Evolutionary conservation across 2,113 vertebrate genomes (phyloP), one percentile per base, ranked within the genome.

Genomic region (Labeo catla): DNA sequence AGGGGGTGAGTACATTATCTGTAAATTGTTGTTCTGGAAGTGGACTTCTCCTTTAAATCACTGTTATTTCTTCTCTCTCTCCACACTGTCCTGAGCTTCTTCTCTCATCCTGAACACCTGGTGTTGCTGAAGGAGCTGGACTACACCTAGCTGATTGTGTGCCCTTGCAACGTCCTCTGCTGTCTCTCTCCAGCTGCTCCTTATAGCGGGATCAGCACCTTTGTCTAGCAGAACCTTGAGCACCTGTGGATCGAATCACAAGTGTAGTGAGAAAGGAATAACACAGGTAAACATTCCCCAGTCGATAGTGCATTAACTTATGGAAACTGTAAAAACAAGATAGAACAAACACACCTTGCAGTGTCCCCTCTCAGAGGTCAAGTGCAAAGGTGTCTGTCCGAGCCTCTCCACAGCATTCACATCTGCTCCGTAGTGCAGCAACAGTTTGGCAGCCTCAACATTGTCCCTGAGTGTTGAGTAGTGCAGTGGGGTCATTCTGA

Each of bases 361-460:
- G 39, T 89, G 89, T 0, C 91, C 90, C 19, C 8, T 84, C 78
- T 90, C 88, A 1, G 79, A 87, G 59, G 90, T 89, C 72, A 93
- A 76, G 87, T 89, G 86, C 5, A 63, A 70, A 11, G 89, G 47
- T 19, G 90, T 84, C 79, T 89, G 77, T 59, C 84, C 84, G 34
- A 90, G 87, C 12, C 86, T 0, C 0, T 84, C 91, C 1, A 57
- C 54, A 7, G 90, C 19, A 0, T 87, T 45, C 28, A 90, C 16
- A 10, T 82, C 68, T 9, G 91, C 90, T 4, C 89, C 91, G 12
- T 91, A 86, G 28, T 91, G 88, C 77, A 91, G 72, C 57, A 93
- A 86, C 13, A 89, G 74, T 61, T 86, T 86, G 9, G 89, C 81
- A 2, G 86, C 81, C 59, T 86, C 47, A 0, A 15, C 84, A 0